Evolutionary conservation across 2,888 invertebrate species (phyloP), one percentile per base, ranked within the genome.

Genomic region (Salticus scenicus): DNA sequence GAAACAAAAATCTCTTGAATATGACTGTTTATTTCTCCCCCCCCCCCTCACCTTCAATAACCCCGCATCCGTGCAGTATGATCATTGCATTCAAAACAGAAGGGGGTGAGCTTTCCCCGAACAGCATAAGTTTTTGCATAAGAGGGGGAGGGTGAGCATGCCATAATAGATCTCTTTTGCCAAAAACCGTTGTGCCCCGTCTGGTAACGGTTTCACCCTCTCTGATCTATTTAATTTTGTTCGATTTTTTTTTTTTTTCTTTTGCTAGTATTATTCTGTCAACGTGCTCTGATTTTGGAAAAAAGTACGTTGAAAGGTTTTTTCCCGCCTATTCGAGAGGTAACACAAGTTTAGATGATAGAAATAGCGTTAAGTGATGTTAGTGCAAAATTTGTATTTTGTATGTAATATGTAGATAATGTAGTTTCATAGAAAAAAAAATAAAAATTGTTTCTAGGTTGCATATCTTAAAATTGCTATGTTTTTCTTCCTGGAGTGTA

Each of bases 161-260:
- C 24, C 69, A 84, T 84, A 84, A 84, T 84, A 76, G 83, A 69
- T 81, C 81, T 72, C 67, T 42, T 74, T 67, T 33, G 63, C 74
- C 81, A 30, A 77, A 77, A 84, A 84, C 83, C 83, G 83, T 84
- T 84, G 78, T 77, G 76, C 82, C 51, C 76, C 37, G 42, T 42
- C 82, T 83, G 76, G 76, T 76, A 84, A 84, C 83, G 83, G 83
- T 84, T 73, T 77, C 57, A 67, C 66, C 33, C 57, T 77, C 67
- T 57, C 64, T 31, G 70, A 67, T 67, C 67, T 37, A 67, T 67
- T 67, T 67, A 67, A 67, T 33, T 67, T 67, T 37, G 17, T 28
- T 20, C 33, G 24, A 24, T 57, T 24, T 24, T 24, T 24, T 57
- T 24, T 24, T 17, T 24, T 24, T 24, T 24, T 24, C 24, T 47